Percentiles rank a stretch among this genome's conserved stretches.
phyloP scores from a whole-genome alignment of 1,140 invertebrate genomes.

The Caenorhabditis latens region DNA sequence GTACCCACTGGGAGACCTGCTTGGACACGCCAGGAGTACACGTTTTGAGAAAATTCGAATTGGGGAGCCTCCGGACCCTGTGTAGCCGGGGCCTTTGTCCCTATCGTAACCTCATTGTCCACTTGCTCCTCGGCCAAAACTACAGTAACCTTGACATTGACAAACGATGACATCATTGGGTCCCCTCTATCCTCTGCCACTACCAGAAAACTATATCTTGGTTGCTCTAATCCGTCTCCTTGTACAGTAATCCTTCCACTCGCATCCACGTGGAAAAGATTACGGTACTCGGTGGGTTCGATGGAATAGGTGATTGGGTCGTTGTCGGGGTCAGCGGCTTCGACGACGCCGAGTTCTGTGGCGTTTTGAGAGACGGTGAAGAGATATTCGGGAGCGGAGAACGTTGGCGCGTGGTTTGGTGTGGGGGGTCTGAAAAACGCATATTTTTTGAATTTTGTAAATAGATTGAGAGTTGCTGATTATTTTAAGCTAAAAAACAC shows the following conservation, averaged over 20 bases:
- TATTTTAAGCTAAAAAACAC: too few species aligned
- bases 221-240: not conserved
- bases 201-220: slow-evolving; percentile 52
- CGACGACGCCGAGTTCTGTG: slow-evolving; percentile 25
- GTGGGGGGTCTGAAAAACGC: not conserved
- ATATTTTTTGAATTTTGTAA: too few species aligned
- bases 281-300: slow-evolving; percentile 57
- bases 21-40: not conserved
- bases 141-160: slow-evolving; percentile 55
- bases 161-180: slow-evolving; percentile 55
- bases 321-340: slow-evolving; percentile 26
- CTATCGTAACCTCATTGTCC: slow-evolving; percentile 15
- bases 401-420: slow-evolving; percentile 50
- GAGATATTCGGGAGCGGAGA: slow-evolving; percentile 45
- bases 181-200: slow-evolving; percentile 53
- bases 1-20: not conserved
- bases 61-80: not conserved
- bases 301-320: slow-evolving; percentile 49
- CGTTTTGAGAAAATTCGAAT: slow-evolving; percentile 21
- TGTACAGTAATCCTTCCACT: not conserved
- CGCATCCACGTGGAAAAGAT: slow-evolving; percentile 58
- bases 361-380: slow-evolving; percentile 28
- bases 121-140: not conserved
- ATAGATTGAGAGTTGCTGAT: too few species aligned
- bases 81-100: not conserved